phyloP scores from a whole-genome alignment of 30 jellyfish, hydroid and myxozoan genomes.

The Cassiopea xamachana region DNA sequence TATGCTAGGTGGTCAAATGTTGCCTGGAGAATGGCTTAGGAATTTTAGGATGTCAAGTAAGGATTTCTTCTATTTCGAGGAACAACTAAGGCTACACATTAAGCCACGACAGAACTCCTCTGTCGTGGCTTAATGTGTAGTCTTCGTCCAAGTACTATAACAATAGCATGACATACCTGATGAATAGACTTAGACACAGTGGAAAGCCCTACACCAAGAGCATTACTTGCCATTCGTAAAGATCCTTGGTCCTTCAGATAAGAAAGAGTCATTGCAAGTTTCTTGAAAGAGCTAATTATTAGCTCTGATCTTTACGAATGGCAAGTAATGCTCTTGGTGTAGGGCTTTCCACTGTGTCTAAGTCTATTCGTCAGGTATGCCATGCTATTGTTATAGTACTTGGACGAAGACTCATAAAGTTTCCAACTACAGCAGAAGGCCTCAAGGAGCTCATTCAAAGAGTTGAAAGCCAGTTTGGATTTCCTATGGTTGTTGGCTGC shows the following conservation, averaged over 20 bases:
- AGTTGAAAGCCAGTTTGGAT: conserved; percentile 63
- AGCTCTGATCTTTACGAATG: conserved; percentile 14
- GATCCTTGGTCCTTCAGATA: conserved; percentile 5
- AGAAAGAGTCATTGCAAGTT: conserved; percentile 6
- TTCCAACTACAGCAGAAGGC: conserved; percentile 59
- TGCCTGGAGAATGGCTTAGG: conserved; percentile 43
- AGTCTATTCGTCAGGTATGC: conserved; percentile 40
- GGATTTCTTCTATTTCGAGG: conserved; percentile 12
- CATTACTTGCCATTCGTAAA: conserved; percentile 20
- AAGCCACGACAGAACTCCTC: conserved; percentile 14
- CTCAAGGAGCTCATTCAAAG: conserved; percentile 13
- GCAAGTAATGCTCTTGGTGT: conserved; percentile 35
- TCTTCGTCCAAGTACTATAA: conserved; percentile 19
- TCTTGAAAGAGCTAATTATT: conserved; percentile 5
- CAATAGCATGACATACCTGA: conserved; percentile 39
- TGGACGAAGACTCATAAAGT: conserved; percentile 22
- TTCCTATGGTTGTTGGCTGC: conserved; percentile 86
- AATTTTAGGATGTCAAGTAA: conserved; percentile 41
- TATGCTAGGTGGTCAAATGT: conserved; percentile 21
- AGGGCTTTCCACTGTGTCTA: conserved; percentile 31
- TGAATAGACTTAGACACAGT: conserved; percentile 39
- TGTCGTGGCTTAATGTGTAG: conserved; percentile 14
- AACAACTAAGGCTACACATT: conserved; percentile 23
- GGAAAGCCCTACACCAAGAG: conserved; percentile 23
- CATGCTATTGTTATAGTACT: conserved; percentile 11